Base-by-base conservation (phyloP, 2,797 vertebrate genomes). In the Sebastiscus albofasciatus region DNA sequence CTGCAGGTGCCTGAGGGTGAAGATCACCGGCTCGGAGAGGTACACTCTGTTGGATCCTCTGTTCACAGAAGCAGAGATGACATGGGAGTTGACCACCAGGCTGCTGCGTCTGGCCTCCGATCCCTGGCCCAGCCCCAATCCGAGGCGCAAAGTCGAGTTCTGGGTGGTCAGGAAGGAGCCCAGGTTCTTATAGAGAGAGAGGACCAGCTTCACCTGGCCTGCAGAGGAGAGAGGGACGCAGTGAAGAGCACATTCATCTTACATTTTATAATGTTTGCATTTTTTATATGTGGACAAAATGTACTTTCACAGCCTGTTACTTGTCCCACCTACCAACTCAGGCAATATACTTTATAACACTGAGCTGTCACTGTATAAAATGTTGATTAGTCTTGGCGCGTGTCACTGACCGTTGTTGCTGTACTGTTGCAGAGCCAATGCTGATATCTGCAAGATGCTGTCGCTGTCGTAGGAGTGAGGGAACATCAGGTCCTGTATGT, bases 191-290 rank as follows among this genome's bases (percentile, higher is more conserved):
- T 96, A 98, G 67, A 98, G 96, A 2, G 96, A 95, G 75, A 98
- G 97, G 52, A 98, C 97, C 64, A 98, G 94, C 90, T 98, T 98
- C 78, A 98, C 97, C 84, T 98, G 97, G 58, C 97, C 97, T 97
- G 87, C 62, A 85, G 49, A 54, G 8, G 34, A 33, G 56, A 73
- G 3, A 4, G 2, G 2, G 2, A 14, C 22, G 39, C 1, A 29
- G 10, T 36, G 8, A 78, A 26, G 31, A 71, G 8, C 16, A 60
- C 12, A 56, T 65, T 64, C 4, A 11, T 24, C 10, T 36, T 2
- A 52, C 18, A 22, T 42, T 62, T 62, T 20, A 24, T 13, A 49
- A 5, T 58, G 8, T 33, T 14, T 58, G 9, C 20, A 52, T 46
- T 4, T 4, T 56, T 55, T 6, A 39, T 29, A 27, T 22, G 7